Evolutionary conservation across 1,140 invertebrate species (phyloP), one percentile per base, ranked within the genome.

Genomic region (Drosophila kurseongensis): DNA sequence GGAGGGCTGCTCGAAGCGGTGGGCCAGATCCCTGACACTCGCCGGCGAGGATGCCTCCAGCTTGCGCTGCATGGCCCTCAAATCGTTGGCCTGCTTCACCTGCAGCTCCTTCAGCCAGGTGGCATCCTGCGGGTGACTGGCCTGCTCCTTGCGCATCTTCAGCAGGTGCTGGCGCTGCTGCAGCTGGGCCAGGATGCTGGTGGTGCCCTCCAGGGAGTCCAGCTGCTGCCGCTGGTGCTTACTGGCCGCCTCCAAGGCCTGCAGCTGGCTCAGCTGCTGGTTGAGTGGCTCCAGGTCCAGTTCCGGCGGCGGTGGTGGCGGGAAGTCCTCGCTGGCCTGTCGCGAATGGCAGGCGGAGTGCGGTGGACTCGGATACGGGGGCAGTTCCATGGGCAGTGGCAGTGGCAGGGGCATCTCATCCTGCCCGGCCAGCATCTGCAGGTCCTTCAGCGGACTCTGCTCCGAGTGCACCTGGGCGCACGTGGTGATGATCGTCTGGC

Each of bases 301-400:
- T 3, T 96, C 95, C 1, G 96, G 95, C 2, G 97, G 97, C 35
- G 97, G 97, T 18, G 97, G 97, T 16, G 97, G 97, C 38, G 97
- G 97, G 79, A 98, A 98, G 76, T 98, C 97, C 93, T 97, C 96
- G 92, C 97, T 97, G 0, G 96, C 94, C 92, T 98, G 97, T 60
- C 96, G 94, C 1, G 96, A 97, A 90, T 97, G 97, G 41, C 95
- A 94, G 0, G 94, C 95, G 2, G 96, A 97, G 75, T 94, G 94
- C 56, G 95, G 94, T 3, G 96, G 95, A 77, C 95, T 95, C 0
- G 97, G 97, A 91, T 97, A 97, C 0, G 97, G 97, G 1, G 96
- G 96, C 38, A 97, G 93, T 40, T 96, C 95, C 41, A 92, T 57
- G 14, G 86, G 91, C 10, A 84, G 59, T 7, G 89, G 81, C 16